phyloP scores from a whole-genome alignment of 2,888 invertebrate species.

The Macrophya annulata region DNA sequence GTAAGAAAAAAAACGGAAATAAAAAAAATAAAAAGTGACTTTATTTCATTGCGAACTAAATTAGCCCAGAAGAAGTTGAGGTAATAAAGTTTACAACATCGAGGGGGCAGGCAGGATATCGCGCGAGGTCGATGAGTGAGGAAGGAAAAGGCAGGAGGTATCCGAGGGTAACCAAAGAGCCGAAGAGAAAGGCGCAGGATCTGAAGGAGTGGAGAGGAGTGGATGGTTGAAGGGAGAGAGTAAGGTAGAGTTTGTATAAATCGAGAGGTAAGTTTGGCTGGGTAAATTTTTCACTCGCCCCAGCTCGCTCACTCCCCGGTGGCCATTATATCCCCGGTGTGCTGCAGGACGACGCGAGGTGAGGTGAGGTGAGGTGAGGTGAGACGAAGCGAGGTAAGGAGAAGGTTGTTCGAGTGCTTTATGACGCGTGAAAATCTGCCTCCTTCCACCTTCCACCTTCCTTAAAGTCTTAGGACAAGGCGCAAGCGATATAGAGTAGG shows the following conservation, averaged over 20 bases:
- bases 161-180: not conserved
- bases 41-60: not conserved
- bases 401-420: slow-evolving; percentile 70
- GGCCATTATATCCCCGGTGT: slow-evolving; percentile 66
- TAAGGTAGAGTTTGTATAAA: slow-evolving; percentile 39
- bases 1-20: no score
- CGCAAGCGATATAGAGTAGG: slow-evolving; percentile 63
- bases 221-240: not conserved
- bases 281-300: slow-evolving; percentile 65
- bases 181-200: not conserved
- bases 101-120: not conserved
- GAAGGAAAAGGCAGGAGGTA: not conserved
- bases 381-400: slow-evolving; percentile 45
- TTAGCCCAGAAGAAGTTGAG: not conserved
- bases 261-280: slow-evolving; percentile 46
- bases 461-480: slow-evolving; percentile 65
- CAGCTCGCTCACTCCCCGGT: slow-evolving; percentile 60
- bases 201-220: slow-evolving; percentile 6
- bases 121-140: not conserved
- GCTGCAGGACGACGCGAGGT: slow-evolving; percentile 41
- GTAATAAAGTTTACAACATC: not conserved
- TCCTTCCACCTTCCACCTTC: slow-evolving; percentile 58
- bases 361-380: not conserved
- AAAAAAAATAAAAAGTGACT: not conserved
- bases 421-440: slow-evolving; percentile 75